Evolutionary conservation across 2,888 invertebrate species (phyloP), one percentile per base, ranked within the genome.

Genomic region (Drosophila macrospina): DNA sequence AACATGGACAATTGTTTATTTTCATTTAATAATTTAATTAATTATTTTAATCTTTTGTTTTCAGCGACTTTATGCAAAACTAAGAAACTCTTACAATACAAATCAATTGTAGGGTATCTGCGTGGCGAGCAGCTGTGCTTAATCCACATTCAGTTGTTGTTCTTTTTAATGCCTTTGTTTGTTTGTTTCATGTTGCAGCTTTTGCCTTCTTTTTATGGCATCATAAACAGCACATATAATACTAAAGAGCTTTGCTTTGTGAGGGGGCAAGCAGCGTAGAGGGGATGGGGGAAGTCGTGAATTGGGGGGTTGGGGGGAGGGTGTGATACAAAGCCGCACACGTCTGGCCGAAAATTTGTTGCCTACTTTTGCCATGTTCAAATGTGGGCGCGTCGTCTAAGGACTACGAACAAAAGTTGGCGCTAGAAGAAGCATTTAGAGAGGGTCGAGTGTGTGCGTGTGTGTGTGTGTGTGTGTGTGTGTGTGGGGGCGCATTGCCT

Each of bases 171-270:
- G 54, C 47, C 44, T 65, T 68, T 66, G 70, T 68, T 72, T 41
- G 62, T 74, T 69, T 63, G 60, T 63, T 67, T 64, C 66, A 39
- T 68, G 60, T 66, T 68, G 62, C 50, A 64, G 65, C 48, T 60
- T 63, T 71, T 47, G 50, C 44, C 65, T 44, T 61, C n/a, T 62
- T 79, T 80, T 84, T 79, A 86, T 69, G 69, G 48, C 73, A 60
- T 80, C 80, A 83, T 86, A 83, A 84, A 83, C 83, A 83, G 83
- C 69, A 77, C 72, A 83, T 83, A 86, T 83, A 86, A 86, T 68
- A 86, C 81, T 86, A 74, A 86, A 86, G 72, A 74, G 76, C 60
- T 63, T 66, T 71, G 51, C n/a, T 61, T 48, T 59, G 37, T n/a
- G 13, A 7, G 16, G 34, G 52, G 24, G 37, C 4, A 37, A 32